A percentile compares a stretch with the other conserved stretches of the same genome.
Evolutionary conservation across 92 coral and sea anemone genomes (phyloP).

Genomic region (Phymanthus crucifer): DNA sequence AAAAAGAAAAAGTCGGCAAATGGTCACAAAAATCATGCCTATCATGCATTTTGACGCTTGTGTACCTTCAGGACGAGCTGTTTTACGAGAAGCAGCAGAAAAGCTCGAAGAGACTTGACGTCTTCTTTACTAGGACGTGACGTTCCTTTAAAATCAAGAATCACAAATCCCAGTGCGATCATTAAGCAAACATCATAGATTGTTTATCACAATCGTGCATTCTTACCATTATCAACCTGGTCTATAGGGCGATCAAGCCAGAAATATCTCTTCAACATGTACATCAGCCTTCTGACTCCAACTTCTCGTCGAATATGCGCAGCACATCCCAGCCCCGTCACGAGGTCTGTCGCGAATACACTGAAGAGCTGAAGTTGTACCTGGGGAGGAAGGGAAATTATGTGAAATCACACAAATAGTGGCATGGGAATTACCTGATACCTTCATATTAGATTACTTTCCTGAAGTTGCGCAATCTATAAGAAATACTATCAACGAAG

Average conservation of each 20-base stretch:
- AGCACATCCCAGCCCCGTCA: constrained; percentile 85
- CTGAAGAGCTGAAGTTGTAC: constrained; percentile 97
- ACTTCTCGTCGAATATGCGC: constrained; percentile 98
- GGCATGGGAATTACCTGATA: no score
- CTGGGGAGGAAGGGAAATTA: constrained; percentile 22
- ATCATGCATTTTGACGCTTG: not conserved
- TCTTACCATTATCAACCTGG: constrained; percentile 50
- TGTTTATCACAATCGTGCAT: not conserved
- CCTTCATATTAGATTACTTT: no score
- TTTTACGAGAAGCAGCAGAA: constrained; percentile 84
- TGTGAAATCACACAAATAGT: no score
- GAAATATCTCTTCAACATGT: constrained; percentile 88
- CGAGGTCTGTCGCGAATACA: constrained; percentile 98
- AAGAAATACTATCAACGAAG: no score
- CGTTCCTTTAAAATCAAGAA: constrained; percentile 32
- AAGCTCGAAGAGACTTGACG: constrained; percentile 84
- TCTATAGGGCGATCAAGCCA: constrained; percentile 62
- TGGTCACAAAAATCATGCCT: no score
- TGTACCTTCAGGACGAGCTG: constrained; percentile 92
- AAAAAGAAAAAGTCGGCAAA: constrained; percentile 7
- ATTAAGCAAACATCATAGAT: not conserved
- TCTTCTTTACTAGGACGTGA: constrained; percentile 81
- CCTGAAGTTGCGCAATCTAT: no score
- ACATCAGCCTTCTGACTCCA: constrained; percentile 94
- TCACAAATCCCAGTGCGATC: not conserved